These are phyloP conservation scores for Sarotherodon lohbergeri DNA, from an alignment of 2,113 vertebrate genomes.

Conservation along the genomic window DNA sequence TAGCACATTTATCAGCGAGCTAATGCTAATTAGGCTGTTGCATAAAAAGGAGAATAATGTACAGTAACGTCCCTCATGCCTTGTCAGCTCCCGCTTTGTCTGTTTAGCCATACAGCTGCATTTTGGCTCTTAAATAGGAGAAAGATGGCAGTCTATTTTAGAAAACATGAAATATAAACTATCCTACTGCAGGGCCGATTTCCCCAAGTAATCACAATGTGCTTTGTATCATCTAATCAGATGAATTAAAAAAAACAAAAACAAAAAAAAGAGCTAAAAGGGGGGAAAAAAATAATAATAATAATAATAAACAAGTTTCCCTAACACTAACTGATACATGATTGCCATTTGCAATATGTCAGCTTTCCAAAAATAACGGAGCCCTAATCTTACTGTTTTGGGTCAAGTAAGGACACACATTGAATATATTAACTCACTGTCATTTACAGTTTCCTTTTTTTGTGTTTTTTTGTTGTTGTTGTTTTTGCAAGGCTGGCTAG, in stretches of 20 bases:
- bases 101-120: neutral
- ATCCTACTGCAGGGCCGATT: neutral
- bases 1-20: constrained; percentile 47
- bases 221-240: neutral
- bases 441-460: constrained; percentile 52
- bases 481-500: constrained; percentile 60
- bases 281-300: neutral
- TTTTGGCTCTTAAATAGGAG: neutral
- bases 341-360: constrained; percentile 77
- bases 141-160: neutral
- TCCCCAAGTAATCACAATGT: neutral
- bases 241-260: neutral
- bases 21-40: constrained; percentile 60
- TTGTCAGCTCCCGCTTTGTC: constrained; percentile 12
- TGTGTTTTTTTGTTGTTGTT: neutral
- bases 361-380: constrained; percentile 58
- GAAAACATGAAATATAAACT: neutral
- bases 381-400: constrained; percentile 67
- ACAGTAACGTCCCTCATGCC: constrained; percentile 40
- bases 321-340: constrained; percentile 61
- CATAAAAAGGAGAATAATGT: constrained; percentile 48
- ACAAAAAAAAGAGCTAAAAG: neutral
- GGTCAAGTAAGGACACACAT: constrained; percentile 65
- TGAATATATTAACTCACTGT: constrained; percentile 59
- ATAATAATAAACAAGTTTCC: constrained; percentile 38